Base-by-base conservation (phyloP, 2,797 vertebrate species). In the Hoplostethus mediterraneus region DNA sequence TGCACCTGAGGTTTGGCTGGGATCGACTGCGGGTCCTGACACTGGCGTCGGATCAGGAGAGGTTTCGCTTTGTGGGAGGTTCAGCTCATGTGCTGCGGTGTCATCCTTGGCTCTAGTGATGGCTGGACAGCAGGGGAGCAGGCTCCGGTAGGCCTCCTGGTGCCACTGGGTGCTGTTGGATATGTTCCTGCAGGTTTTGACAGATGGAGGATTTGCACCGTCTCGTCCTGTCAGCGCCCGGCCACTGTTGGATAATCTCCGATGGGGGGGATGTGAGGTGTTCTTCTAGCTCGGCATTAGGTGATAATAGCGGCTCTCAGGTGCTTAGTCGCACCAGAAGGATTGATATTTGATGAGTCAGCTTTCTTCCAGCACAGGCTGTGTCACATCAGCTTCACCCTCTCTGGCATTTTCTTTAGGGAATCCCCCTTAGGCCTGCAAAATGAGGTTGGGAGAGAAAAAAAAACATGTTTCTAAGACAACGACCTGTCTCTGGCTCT, bases 391-490 rank as follows among this genome's bases (percentile, higher is more conserved):
- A 87, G 89, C 83, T 86, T 88, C 88, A 81, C 79, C 80, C 79
- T 77, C 78, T 67, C 74, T 79, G 89, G 89, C 93, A 91, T 91
- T 83, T 86, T 87, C 88, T 89, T 90, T 79, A 90, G 89, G 89
- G 88, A 85, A 87, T 92, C 91, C 92, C 90, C 87, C 82, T 76
- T 38, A 82, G 70, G 83, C 88, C 93, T 94, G 89, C 70, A 88
- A 48, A 62, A 82, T 63, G 63, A 83, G 52, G 73, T 75, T 45
- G 77, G 58, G 59, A 1, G 10, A 21, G 21, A 21, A 56, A 67
- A 48, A 48, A 59, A 57, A 12, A 65, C 61, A 82, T 0, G 47
- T 57, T 67, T 28, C 42, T 62, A 55, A 69, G 48, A 69, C 57
- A 72, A 31, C 57, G 40, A 30, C 28, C 52, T 61, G 40, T 67